Conservation (phyloP, 2,888 invertebrate species). For the Nomada lathburiana region DNA sequence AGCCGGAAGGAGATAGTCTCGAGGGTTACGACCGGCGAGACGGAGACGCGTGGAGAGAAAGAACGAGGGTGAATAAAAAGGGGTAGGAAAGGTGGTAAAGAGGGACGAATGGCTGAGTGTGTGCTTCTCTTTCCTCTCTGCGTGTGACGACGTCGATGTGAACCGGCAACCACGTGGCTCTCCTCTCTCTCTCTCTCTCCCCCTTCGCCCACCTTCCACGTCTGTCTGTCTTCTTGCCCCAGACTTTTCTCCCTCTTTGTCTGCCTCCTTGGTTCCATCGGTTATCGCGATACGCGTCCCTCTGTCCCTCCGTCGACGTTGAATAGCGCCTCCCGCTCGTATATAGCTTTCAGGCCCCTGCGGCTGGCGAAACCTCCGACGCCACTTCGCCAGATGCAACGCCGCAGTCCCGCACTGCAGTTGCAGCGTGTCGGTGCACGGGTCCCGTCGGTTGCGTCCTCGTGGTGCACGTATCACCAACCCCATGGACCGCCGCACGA, state of each 20-base stretch:
- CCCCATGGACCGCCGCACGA: slow-evolving; percentile 6
- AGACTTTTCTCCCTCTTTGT: slow-evolving; percentile 27
- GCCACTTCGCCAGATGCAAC: slow-evolving; percentile 76
- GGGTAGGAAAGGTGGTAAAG: slow-evolving; percentile 41
- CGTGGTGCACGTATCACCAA: slow-evolving; percentile 7
- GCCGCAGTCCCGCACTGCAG: slow-evolving; percentile 81
- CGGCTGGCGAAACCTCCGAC: slow-evolving; percentile 65
- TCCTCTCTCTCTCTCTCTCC: slow-evolving; percentile 51
- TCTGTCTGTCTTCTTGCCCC: slow-evolving; percentile 28
- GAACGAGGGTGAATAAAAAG: slow-evolving; percentile 34
- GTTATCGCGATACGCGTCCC: slow-evolving; percentile 20
- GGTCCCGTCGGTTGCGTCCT: slow-evolving; percentile 42
- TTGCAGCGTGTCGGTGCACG: slow-evolving; percentile 69
- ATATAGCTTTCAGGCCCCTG: slow-evolving; percentile 68
- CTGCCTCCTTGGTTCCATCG: slow-evolving; percentile 3
- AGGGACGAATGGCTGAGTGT: slow-evolving; percentile 46
- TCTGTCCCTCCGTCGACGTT: slow-evolving; percentile 46
- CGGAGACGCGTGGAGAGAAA: slow-evolving; percentile 2
- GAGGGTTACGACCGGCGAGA: neutral
- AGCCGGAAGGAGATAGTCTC: neutral
- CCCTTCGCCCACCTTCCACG: slow-evolving; percentile 37
- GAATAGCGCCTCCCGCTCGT: slow-evolving; percentile 58
- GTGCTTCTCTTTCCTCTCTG: slow-evolving; percentile 33
- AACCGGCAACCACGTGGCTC: slow-evolving; percentile 72
- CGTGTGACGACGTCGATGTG: slow-evolving; percentile 67